Percentiles rank a stretch among this genome's conserved stretches.
Evolutionary conservation across 2,888 invertebrate genomes (phyloP).

Genomic region (Epistrophe grossulariae): DNA sequence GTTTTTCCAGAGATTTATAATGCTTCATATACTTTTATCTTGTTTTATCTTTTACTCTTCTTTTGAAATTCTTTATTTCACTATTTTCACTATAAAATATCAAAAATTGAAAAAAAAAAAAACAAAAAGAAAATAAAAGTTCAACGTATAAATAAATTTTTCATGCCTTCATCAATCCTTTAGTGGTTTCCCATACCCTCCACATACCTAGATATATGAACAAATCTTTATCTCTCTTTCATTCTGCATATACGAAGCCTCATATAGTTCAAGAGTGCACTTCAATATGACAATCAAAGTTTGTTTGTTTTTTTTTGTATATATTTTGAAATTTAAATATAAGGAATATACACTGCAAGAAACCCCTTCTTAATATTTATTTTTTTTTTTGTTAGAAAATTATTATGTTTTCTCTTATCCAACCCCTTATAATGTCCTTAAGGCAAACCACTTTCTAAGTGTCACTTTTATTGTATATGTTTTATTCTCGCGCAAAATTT

Average conservation of each 20-base stretch:
- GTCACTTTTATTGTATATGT: slow-evolving; percentile 49
- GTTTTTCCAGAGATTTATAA: too few species aligned
- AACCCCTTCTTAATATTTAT: background rate
- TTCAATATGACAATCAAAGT: slow-evolving; percentile 40
- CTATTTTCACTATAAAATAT: background rate
- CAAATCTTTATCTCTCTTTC: background rate
- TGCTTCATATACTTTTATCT: background rate
- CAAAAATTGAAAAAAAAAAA: background rate
- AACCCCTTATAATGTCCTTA: slow-evolving; percentile 13
- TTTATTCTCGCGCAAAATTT: slow-evolving; percentile 52
- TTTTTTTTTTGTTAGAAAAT: background rate
- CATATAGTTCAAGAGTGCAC: slow-evolving; percentile 34
- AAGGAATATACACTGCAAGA: background rate
- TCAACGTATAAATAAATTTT: background rate
- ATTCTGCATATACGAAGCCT: background rate
- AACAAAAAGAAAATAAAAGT: background rate
- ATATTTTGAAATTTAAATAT: slow-evolving; percentile 6
- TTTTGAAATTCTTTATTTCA: background rate
- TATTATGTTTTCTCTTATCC: slow-evolving; percentile 22
- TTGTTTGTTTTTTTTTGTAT: background rate
- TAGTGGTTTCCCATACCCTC: background rate
- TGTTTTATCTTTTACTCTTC: background rate
- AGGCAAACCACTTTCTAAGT: slow-evolving; percentile 46
- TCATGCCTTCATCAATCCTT: background rate
- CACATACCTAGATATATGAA: background rate